These are phyloP conservation scores for Cordilura impudica DNA, from an alignment of 2,888 invertebrate species.

Conservation along the genomic window DNA sequence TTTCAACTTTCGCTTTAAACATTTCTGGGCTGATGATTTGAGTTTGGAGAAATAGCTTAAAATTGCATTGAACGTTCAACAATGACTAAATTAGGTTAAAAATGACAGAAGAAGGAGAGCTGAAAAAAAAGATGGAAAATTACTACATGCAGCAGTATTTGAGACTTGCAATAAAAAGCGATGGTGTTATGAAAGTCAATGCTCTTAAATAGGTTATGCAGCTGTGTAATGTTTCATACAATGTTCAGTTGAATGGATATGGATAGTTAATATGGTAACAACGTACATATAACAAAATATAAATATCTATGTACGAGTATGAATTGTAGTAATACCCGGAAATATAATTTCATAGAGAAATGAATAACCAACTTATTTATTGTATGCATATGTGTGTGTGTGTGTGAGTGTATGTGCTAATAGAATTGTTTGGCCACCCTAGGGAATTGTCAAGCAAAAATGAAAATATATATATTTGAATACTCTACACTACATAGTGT, in stretches of 20 bases:
- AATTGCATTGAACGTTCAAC: slow-evolving; percentile 28
- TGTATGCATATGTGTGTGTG: slow-evolving; percentile 5
- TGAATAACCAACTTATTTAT: slow-evolving; percentile 35
- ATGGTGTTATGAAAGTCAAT: slow-evolving; percentile 51
- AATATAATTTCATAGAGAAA: slow-evolving; percentile 56
- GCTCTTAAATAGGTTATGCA: slow-evolving; percentile 56
- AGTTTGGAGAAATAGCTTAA: too few relatives aligned
- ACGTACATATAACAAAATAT: not conserved
- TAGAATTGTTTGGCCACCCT: slow-evolving; percentile 2
- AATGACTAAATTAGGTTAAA: slow-evolving; percentile 52
- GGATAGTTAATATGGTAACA: slow-evolving; percentile 42
- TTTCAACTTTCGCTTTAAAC: slow-evolving; percentile 45
- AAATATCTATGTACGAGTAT: slow-evolving; percentile 27
- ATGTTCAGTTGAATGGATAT: slow-evolving; percentile 34
- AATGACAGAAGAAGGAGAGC: slow-evolving; percentile 35
- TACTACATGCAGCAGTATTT: not conserved
- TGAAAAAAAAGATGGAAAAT: slow-evolving; percentile 13
- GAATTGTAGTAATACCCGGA: slow-evolving; percentile 57
- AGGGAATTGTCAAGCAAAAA: slow-evolving; percentile 15
- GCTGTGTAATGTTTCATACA: slow-evolving; percentile 6
- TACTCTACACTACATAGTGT: not conserved
- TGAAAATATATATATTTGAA: not conserved
- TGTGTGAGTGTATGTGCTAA: slow-evolving; percentile 1
- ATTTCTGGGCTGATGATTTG: slow-evolving; percentile 15
- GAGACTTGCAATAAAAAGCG: slow-evolving; percentile 22